Conservation (phyloP, 2,113 vertebrate genomes). For the Lophochroa leadbeateri region DNA sequence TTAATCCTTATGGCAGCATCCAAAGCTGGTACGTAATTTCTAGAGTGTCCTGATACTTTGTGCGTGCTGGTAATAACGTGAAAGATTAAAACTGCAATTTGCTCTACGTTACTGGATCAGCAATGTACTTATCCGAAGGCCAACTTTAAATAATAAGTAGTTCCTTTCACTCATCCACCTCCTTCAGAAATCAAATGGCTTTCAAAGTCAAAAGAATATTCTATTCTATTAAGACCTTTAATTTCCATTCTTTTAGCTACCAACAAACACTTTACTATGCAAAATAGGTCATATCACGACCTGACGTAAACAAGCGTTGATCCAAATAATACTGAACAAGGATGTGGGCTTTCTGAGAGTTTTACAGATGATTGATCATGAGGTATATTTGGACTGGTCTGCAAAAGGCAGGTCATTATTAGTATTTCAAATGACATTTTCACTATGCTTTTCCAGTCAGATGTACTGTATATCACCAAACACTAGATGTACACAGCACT, state of each 20-base stretch:
- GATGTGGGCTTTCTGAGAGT: neutral
- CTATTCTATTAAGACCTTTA: neutral
- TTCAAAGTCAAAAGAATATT: neutral
- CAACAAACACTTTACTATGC: neutral
- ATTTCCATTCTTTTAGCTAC: neutral
- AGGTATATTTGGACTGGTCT: neutral
- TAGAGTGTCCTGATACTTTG: neutral
- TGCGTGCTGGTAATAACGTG: neutral
- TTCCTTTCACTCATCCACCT: neutral
- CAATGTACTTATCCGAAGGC: neutral
- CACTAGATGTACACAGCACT: neutral
- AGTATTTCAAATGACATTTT: neutral
- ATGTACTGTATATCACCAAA: neutral
- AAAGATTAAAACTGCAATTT: constrained; percentile 4
- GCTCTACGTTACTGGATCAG: neutral
- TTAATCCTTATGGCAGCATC: neutral
- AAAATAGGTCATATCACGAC: neutral
- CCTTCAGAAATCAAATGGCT: neutral
- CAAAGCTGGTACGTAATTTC: neutral
- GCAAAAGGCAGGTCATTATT: neutral
- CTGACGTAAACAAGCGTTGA: neutral
- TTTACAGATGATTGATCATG: neutral
- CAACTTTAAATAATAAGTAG: neutral
- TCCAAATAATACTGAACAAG: neutral
- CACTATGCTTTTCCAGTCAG: neutral